phyloP scores from a whole-genome alignment of 2,888 invertebrate species.

The Ypsolopha scabrella region DNA sequence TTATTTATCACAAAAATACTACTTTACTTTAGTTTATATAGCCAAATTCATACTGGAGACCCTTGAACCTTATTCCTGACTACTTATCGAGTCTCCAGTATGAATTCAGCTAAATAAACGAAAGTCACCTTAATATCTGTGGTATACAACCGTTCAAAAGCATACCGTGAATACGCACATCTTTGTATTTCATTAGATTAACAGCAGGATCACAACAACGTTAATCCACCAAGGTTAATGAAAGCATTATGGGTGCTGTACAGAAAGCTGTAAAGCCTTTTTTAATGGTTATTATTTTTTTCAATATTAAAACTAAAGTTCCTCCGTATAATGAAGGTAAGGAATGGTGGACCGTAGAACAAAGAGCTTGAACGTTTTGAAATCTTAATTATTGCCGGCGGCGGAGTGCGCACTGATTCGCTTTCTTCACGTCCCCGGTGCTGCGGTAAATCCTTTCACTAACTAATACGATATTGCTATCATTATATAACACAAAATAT shows the following conservation, averaged over 20 bases:
- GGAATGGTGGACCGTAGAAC: conserved; percentile 27
- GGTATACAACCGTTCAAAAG: too few relatives aligned
- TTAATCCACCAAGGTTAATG: conserved; percentile 6
- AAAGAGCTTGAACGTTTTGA: conserved; percentile 41
- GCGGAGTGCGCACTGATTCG: conserved; percentile 37
- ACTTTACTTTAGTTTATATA: too few relatives aligned
- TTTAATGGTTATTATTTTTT: conserved; percentile 1
- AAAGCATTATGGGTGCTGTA: not conserved
- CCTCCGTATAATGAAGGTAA: not conserved
- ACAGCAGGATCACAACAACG: not conserved
- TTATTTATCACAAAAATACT: too few relatives aligned
- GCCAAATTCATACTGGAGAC: too few relatives aligned
- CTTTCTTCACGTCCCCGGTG: conserved; percentile 20
- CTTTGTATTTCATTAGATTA: too few relatives aligned
- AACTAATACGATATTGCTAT: too few relatives aligned
- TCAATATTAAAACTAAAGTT: not conserved
- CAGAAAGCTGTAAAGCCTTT: not conserved
- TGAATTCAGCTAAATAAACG: too few relatives aligned
- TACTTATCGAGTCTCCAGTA: too few relatives aligned
- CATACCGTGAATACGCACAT: too few relatives aligned
- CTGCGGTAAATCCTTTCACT: conserved; percentile 19
- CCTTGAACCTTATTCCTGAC: too few relatives aligned
- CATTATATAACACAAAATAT: too few relatives aligned
- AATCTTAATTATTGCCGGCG: conserved; percentile 58
- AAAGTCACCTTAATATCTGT: too few relatives aligned